A percentile compares a stretch with the other conserved stretches of the same genome.
Conservation (phyloP, 2,113 vertebrate genomes). For the Lophura nycthemera region DNA sequence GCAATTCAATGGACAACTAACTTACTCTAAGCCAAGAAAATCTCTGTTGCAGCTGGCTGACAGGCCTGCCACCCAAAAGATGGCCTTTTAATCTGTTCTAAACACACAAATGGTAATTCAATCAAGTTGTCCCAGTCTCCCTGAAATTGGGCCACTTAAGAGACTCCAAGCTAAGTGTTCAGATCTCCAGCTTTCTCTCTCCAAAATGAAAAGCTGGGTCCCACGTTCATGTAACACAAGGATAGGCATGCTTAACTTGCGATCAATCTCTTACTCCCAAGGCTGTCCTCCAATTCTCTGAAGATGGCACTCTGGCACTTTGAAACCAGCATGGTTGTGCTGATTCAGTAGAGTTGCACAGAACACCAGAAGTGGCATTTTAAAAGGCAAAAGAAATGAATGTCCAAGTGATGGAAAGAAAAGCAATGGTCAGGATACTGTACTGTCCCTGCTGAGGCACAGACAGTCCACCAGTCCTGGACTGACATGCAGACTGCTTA, state of each 20-base stretch:
- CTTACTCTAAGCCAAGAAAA: neutral
- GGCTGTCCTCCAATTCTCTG: neutral
- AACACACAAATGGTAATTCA: neutral
- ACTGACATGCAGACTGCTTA: neutral
- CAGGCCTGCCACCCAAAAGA: neutral
- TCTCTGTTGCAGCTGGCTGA: neutral
- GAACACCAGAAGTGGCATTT: neutral
- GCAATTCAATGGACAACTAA: neutral
- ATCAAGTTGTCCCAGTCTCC: neutral
- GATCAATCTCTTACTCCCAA: neutral
- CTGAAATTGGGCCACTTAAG: neutral
- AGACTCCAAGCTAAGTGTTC: neutral
- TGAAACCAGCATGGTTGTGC: neutral
- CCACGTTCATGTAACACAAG: neutral
- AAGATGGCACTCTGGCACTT: neutral
- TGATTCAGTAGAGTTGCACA: neutral
- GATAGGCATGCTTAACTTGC: neutral
- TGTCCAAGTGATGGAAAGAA: rapidly evolving
- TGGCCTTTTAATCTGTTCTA: neutral
- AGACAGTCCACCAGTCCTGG: neutral
- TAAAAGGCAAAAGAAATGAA: neutral
- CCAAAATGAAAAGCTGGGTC: neutral
- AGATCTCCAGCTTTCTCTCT: neutral
- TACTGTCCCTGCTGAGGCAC: neutral
- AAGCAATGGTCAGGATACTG: neutral